A percentile compares a stretch with the other conserved stretches of the same genome.
Evolutionary conservation across 2,888 invertebrate species (phyloP).

Genomic region (Zygothrica quintamaculata): DNA sequence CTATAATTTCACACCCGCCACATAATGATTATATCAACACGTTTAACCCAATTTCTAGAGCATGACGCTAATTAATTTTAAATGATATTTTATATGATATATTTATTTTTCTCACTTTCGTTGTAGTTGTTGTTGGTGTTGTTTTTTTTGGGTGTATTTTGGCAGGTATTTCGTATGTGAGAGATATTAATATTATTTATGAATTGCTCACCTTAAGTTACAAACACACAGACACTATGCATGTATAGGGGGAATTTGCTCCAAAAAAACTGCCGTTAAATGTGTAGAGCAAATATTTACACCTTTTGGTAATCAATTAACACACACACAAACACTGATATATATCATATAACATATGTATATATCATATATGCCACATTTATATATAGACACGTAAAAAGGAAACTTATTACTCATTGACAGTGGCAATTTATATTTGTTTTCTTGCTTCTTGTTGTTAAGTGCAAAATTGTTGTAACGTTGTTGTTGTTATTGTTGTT

Average conservation of each 20-base stretch:
- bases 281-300: conserved; percentile 51
- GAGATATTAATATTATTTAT: conserved; percentile 39
- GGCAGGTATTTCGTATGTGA: conserved; percentile 11
- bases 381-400: conserved; percentile 7
- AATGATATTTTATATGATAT: conserved; percentile 43
- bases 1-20: conserved; percentile 35
- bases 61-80: conserved; percentile 73
- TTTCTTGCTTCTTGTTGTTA: conserved; percentile 17
- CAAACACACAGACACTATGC: conserved; percentile 25
- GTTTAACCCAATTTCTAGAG: conserved; percentile 75
- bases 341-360: conserved; percentile 1
- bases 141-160: neutral
- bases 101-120: neutral
- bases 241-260: conserved; percentile 49
- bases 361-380: neutral
- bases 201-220: conserved; percentile 54
- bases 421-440: conserved; percentile 53
- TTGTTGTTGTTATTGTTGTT: conserved; percentile 28
- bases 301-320: conserved; percentile 71
- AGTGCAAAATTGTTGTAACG: neutral
- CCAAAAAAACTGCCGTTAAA: conserved; percentile 69
- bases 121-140: neutral
- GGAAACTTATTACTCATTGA: conserved; percentile 54
- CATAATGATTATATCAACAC: conserved; percentile 49
- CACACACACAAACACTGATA: conserved; percentile 41